phyloP scores from a whole-genome alignment of 2,888 invertebrate genomes.

The Apodemia mormo region DNA sequence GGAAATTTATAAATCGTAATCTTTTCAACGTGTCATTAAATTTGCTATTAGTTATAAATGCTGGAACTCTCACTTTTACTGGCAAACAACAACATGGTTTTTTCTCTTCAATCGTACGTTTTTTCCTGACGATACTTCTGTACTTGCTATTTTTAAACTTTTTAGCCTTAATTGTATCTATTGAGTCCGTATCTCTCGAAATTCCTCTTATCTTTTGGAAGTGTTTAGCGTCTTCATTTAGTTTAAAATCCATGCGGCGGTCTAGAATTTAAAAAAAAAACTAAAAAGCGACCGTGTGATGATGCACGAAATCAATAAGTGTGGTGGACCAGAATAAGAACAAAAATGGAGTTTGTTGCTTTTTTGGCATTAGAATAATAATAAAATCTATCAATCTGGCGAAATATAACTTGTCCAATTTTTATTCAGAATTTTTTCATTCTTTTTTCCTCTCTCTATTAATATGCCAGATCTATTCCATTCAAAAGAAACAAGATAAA shows the following conservation, averaged over 20 bases:
- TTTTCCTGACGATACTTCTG: conserved; percentile 13
- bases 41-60: conserved; percentile 55
- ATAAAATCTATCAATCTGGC: too few relatives aligned
- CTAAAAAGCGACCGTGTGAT: too few relatives aligned
- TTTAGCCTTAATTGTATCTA: conserved; percentile 15
- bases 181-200: conserved; percentile 42
- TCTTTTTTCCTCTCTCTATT: too few relatives aligned
- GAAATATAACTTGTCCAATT: too few relatives aligned
- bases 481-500: too few relatives aligned
- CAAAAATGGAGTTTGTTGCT: too few relatives aligned
- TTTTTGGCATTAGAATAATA: too few relatives aligned
- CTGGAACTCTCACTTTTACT: conserved; percentile 45
- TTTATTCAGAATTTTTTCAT: too few relatives aligned
- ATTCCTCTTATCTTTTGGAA: conserved; percentile 51
- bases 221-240: conserved; percentile 50
- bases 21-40: conserved; percentile 47
- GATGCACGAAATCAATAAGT: too few relatives aligned
- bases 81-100: conserved; percentile 55
- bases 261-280: too few relatives aligned
- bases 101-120: conserved; percentile 8
- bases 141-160: background rate
- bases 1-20: conserved; percentile 28
- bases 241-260: conserved; percentile 48
- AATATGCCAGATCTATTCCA: too few relatives aligned
- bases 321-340: too few relatives aligned